Conservation (phyloP, 2,888 invertebrate species). For the Oeneis ivallda region DNA sequence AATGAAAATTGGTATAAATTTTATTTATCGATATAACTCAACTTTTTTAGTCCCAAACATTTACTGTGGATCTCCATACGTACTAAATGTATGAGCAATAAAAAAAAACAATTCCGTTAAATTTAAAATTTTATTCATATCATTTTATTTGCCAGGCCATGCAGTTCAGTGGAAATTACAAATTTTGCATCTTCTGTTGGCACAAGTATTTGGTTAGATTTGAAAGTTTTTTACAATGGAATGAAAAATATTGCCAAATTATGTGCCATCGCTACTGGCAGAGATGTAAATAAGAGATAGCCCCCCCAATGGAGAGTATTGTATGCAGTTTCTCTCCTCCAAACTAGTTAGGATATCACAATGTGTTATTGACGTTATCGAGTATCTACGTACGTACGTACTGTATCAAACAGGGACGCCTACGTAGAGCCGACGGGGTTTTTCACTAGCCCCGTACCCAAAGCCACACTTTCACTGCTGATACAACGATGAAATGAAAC, state of each 20-base stretch:
- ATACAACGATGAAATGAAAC: not conserved
- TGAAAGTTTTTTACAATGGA: not conserved
- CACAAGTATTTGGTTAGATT: too few relatives aligned
- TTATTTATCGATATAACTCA: too few relatives aligned
- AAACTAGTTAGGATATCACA: conserved; percentile 8
- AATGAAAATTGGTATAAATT: too few relatives aligned
- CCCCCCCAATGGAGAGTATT: too few relatives aligned
- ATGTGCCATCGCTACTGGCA: not conserved
- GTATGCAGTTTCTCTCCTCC: not conserved
- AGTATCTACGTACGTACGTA: conserved; percentile 9
- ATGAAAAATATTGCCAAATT: not conserved
- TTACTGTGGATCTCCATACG: too few relatives aligned
- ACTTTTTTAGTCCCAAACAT: too few relatives aligned
- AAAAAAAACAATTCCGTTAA: too few relatives aligned
- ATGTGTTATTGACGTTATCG: conserved; percentile 20
- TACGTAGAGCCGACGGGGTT: not conserved
- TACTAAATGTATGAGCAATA: too few relatives aligned
- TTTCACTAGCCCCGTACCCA: not conserved
- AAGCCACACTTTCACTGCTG: not conserved
- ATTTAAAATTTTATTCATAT: too few relatives aligned
- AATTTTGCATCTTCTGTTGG: too few relatives aligned
- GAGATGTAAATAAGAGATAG: conserved; percentile 3
- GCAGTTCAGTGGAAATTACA: too few relatives aligned
- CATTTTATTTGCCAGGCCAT: too few relatives aligned
- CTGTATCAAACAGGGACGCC: conserved; percentile 22